Evolutionary conservation across 92 coral and sea anemone genomes (phyloP).

Genomic region (Zoanthus gigantus): DNA sequence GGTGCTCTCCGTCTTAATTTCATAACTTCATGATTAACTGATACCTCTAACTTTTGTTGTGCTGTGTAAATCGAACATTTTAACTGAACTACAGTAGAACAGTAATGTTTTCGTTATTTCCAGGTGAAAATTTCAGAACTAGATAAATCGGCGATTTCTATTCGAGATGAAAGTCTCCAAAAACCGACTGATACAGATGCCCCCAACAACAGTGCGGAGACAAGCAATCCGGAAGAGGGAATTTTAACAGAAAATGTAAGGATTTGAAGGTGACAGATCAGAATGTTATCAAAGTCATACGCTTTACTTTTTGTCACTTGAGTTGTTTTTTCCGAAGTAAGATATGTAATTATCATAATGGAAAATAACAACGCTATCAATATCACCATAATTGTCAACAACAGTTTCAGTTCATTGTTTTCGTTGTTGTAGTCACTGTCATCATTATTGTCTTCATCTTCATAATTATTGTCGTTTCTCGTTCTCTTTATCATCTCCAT

Average conservation of each 20-base stretch:
- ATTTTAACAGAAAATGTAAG: conserved; percentile 1
- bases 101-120: not conserved
- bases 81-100: not conserved
- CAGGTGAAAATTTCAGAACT: not conserved
- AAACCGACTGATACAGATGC: not conserved
- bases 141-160: not conserved
- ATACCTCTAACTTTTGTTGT: too few species aligned
- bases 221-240: not conserved
- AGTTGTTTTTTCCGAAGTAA: too few species aligned
- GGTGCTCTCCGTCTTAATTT: too few species aligned
- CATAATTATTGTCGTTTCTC: too few species aligned
- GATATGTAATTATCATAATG: too few species aligned
- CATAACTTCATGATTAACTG: too few species aligned
- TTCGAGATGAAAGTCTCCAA: not conserved
- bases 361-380: too few species aligned
- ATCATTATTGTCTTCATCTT: too few species aligned
- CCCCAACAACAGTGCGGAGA: not conserved
- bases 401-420: too few species aligned
- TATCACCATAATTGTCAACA: too few species aligned
- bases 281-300: not conserved
- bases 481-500: too few species aligned
- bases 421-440: too few species aligned
- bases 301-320: not conserved
- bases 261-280: not conserved
- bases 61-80: not conserved